phyloP scores from a whole-genome alignment of 2,888 invertebrate species.

The Mythimna vitellina region DNA sequence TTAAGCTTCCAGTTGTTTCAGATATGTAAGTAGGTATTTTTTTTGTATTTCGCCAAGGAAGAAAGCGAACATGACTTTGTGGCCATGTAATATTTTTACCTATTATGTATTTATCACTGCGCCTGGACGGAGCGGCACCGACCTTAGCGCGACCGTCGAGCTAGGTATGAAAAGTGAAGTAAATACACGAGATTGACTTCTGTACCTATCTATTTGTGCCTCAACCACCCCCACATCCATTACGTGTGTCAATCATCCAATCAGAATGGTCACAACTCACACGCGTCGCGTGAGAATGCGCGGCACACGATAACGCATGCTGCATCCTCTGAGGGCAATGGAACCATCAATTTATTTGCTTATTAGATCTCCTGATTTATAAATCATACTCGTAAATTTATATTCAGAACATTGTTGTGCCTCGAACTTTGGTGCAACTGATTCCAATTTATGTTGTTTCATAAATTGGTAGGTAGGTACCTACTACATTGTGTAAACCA shows the following conservation, averaged over 20 bases:
- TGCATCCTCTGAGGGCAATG: slow-evolving; percentile 78
- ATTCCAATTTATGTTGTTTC: slow-evolving; percentile 31
- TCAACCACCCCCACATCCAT: slow-evolving; percentile 66
- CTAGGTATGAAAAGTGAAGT: too few relatives aligned
- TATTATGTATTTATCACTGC: too few relatives aligned
- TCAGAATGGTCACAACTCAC: slow-evolving; percentile 76
- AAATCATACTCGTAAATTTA: slow-evolving; percentile 62
- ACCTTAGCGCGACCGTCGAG: too few relatives aligned
- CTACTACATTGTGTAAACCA: slow-evolving; percentile 4
- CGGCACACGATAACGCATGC: slow-evolving; percentile 71
- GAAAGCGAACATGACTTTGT: too few relatives aligned
- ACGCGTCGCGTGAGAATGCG: slow-evolving; percentile 79
- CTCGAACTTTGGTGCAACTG: slow-evolving; percentile 28
- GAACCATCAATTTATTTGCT: slow-evolving; percentile 75
- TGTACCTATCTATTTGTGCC: slow-evolving; percentile 6
- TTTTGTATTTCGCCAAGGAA: too few relatives aligned
- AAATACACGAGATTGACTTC: too few relatives aligned
- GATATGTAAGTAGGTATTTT: too few relatives aligned
- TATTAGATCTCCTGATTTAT: slow-evolving; percentile 68
- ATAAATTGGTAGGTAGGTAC: slow-evolving; percentile 22
- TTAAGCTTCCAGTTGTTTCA: too few relatives aligned
- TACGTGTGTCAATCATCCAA: slow-evolving; percentile 80
- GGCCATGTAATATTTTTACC: too few relatives aligned
- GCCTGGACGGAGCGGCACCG: too few relatives aligned
- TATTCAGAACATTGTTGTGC: slow-evolving; percentile 28